Evolutionary conservation across 30 jellyfish, hydroid and myxozoan genomes (phyloP).

Genomic region (Hydractinia echinata): DNA sequence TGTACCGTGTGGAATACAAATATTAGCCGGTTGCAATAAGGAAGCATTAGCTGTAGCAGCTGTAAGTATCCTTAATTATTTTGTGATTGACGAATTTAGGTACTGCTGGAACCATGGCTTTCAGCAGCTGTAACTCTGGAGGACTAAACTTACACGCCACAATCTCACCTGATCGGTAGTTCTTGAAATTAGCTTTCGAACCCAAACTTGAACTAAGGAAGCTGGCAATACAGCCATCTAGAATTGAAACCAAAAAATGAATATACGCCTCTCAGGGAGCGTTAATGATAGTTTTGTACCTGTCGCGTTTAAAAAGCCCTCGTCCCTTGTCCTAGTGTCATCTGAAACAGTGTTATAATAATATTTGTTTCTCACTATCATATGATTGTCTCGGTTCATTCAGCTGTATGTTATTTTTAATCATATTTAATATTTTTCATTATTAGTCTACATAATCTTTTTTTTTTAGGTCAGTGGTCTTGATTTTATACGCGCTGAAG

Average conservation of each 20-base stretch:
- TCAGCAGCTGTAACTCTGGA: not conserved
- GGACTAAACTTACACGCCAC: not conserved
- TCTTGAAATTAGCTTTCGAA: too few species aligned
- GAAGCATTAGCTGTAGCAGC: slow-evolving; percentile 75
- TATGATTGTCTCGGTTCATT: not conserved
- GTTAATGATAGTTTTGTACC: too few species aligned
- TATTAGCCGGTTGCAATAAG: slow-evolving; percentile 75
- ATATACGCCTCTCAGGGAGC: too few species aligned
- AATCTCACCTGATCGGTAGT: too few species aligned
- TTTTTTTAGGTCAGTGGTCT: slow-evolving; percentile 33
- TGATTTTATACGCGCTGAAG: slow-evolving; percentile 75
- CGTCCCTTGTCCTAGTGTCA: not conserved
- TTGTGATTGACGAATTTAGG: not conserved
- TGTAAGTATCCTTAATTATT: not conserved
- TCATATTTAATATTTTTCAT: not conserved
- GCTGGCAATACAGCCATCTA: too few species aligned
- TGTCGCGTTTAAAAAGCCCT: too few species aligned
- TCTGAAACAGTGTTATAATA: not conserved
- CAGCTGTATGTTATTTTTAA: not conserved
- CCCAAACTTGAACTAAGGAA: too few species aligned
- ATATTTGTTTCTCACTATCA: not conserved
- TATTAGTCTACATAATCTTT: not conserved
- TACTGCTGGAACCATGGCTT: not conserved
- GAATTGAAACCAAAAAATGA: too few species aligned
- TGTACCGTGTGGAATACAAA: slow-evolving; percentile 77